Conservation (phyloP, 92 coral and sea anemone genomes). For the Siderastrea siderea region DNA sequence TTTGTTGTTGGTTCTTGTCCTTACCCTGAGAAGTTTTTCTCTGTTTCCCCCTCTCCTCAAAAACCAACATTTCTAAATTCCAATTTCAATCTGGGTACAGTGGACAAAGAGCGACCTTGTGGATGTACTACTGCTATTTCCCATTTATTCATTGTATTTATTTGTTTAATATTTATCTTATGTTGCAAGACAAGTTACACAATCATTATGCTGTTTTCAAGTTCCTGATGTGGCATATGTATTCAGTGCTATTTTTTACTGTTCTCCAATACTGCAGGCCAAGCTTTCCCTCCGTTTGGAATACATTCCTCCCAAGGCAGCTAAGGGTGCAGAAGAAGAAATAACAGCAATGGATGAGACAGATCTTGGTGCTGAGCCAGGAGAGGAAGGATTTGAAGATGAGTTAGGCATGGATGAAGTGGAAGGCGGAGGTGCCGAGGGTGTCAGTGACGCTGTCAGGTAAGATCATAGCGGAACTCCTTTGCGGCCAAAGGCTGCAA, state of each 20-base stretch:
- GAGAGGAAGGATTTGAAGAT: slow-evolving; percentile 75
- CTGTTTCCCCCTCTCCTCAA: no score
- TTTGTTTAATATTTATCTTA: no score
- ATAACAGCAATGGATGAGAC: slow-evolving; percentile 71
- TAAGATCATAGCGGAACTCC: background rate
- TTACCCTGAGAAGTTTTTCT: no score
- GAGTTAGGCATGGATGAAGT: slow-evolving; percentile 70
- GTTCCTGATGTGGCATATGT: background rate
- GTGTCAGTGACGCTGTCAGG: slow-evolving; percentile 70
- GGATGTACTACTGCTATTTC: no score
- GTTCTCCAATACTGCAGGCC: slow-evolving; percentile 65
- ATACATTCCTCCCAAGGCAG: slow-evolving; percentile 86
- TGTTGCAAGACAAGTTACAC: no score
- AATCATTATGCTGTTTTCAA: no score
- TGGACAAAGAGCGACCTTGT: no score
- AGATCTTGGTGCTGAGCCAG: slow-evolving; percentile 72
- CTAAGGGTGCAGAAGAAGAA: slow-evolving; percentile 78
- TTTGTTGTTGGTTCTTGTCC: no score
- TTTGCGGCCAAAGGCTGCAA: no score
- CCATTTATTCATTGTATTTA: no score
- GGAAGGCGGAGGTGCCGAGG: slow-evolving; percentile 86
- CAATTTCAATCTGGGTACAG: no score
- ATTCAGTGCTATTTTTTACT: background rate
- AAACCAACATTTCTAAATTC: no score
- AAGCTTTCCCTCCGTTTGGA: slow-evolving; percentile 95